Evolutionary conservation across 2,113 vertebrate genomes (phyloP).

Genomic region (Anarhynchus alexandrinus): DNA sequence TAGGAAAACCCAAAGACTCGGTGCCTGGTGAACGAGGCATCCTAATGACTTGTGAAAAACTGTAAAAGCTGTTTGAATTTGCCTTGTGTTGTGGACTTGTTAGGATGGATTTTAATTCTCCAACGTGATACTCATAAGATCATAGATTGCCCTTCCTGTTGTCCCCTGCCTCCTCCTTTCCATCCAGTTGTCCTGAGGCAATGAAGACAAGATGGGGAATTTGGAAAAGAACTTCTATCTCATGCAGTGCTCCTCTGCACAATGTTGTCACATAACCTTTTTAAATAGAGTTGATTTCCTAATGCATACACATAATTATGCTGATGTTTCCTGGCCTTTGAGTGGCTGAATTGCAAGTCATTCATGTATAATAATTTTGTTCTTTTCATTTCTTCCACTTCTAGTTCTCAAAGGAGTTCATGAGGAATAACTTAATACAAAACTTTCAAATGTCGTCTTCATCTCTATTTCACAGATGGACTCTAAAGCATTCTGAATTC

Average conservation of each 20-base stretch:
- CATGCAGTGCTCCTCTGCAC: not conserved
- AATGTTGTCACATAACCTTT: not conserved
- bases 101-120: not conserved
- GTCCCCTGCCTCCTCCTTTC: not conserved
- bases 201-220: not conserved
- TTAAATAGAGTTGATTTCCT: not conserved
- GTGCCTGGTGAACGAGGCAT: not conserved
- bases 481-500: not conserved
- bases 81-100: fast-evolving
- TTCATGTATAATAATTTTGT: not conserved
- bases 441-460: not conserved
- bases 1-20: not conserved
- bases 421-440: not conserved
- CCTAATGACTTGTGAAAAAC: not conserved
- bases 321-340: not conserved
- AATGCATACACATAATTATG: not conserved
- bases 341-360: not conserved
- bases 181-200: not conserved
- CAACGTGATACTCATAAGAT: not conserved
- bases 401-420: not conserved
- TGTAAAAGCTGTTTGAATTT: not conserved
- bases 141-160: not conserved
- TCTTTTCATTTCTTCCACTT: not conserved
- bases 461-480: not conserved
- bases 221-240: not conserved